Evolutionary conservation across 2,113 vertebrate species (phyloP).

Genomic region (Otus sunia): DNA sequence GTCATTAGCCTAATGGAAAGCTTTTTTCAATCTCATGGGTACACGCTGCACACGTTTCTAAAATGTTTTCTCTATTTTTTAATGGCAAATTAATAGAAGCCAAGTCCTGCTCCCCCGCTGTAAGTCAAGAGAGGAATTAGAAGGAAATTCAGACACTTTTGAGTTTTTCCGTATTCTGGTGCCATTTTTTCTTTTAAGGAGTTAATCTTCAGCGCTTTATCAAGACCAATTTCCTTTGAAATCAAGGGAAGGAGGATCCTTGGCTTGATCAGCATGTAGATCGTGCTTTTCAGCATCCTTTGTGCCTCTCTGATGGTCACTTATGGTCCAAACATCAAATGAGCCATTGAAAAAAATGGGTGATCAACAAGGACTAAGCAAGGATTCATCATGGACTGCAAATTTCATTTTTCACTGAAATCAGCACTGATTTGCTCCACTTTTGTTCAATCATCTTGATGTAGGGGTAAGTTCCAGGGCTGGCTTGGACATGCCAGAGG

Average conservation of each 20-base stretch:
- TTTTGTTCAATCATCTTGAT: not conserved
- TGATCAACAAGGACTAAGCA: not conserved
- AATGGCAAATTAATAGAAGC: not conserved
- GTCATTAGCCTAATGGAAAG: conserved; percentile 11
- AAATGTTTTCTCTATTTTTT: not conserved
- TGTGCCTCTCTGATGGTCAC: not conserved
- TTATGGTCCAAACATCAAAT: not conserved
- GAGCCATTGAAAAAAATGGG: not conserved
- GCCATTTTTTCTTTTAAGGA: not conserved
- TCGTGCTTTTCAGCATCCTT: not conserved
- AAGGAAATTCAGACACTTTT: not conserved
- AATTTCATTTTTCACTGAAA: not conserved
- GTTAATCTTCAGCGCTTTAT: not conserved
- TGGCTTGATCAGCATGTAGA: not conserved
- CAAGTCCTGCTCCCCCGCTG: not conserved
- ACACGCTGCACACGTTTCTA: not conserved
- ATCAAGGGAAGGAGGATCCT: not conserved
- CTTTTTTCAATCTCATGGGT: not conserved
- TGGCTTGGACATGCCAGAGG: not conserved
- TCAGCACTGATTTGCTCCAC: not conserved
- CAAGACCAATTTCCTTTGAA: not conserved
- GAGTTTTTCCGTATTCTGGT: not conserved
- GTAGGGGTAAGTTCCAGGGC: not conserved
- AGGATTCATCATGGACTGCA: not conserved
- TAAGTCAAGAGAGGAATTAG: not conserved